Base-by-base conservation (phyloP, 2,888 invertebrate genomes). In the Allygus modestus region DNA sequence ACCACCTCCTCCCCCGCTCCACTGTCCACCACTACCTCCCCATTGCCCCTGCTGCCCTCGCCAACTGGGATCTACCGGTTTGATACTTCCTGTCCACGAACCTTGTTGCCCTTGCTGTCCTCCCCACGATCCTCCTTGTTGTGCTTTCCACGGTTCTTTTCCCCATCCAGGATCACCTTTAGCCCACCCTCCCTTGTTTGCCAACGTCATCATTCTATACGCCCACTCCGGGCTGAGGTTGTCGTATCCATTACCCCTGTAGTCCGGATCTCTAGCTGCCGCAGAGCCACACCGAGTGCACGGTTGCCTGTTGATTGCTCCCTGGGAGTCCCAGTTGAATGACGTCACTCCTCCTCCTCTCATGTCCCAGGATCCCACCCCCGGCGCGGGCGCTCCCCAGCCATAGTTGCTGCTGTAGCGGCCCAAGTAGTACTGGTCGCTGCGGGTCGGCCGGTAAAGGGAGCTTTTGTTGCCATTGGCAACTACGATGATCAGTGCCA, bases 171-270 rank as follows among this genome's bases (percentile, higher is more conserved):
- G 77, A 15, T 85, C 61, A 9, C 77, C 46, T 28, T 69, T 69
- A n/a, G 82, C 77, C 33, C 82, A 73, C 0, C 82, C 83, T 41
- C 69, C 65, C 17, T 82, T 82, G 54, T 81, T 82, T 31, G 75
- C 61, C 37, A 82, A 75, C 54, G 43, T 31, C 43, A 82, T 81
- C 69, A 82, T 82, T n/a, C 87, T 82, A 61, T 85, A 83, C 15
- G 87, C 83, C 88, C 88, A 88, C 83, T 88, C 88, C 0, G 88
- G 88, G 69, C 88, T 88, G 20, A 88, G 84, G 83, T 88, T 88
- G 69, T 88, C 88, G 84, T 88, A 88, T 17, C 88, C 88, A 82
- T 88, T 88, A 11, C 88, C 88, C 9, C 88, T 82, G 83, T 88
- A 88, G 12, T 87, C 87, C 0, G 86, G 86, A 31, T 65, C 82